Evolutionary conservation across 1,140 invertebrate genomes (phyloP).

Genomic region (Drosophila melanica): DNA sequence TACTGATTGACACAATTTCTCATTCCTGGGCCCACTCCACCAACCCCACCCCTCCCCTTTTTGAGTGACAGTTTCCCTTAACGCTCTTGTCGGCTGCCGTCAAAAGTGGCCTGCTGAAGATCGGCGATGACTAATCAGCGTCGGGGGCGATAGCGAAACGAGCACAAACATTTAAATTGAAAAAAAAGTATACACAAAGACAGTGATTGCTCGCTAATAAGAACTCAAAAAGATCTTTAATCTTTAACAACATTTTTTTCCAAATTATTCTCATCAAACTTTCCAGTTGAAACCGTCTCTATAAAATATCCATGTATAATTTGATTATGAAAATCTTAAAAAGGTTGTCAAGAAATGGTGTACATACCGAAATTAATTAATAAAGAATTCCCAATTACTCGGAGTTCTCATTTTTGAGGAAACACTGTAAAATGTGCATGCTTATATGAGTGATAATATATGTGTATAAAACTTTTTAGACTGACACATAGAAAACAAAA

Average conservation of each 20-base stretch:
- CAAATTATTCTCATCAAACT: too few species aligned
- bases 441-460: background rate
- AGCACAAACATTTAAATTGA: background rate
- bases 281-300: too few species aligned
- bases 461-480: too few species aligned
- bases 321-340: too few species aligned
- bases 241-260: too few species aligned
- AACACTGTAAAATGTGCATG: background rate
- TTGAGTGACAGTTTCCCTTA: constrained; percentile 61
- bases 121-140: constrained; percentile 46
- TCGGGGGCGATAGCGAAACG: constrained; percentile 11
- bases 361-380: too few species aligned
- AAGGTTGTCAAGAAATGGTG: too few species aligned
- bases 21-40: background rate
- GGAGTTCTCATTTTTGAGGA: background rate
- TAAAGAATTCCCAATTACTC: background rate
- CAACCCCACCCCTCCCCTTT: background rate
- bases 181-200: constrained; percentile 9
- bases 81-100: constrained; percentile 36
- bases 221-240: background rate
- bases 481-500: too few species aligned
- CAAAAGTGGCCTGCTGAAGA: constrained; percentile 49
- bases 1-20: constrained; percentile 38
- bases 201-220: background rate
- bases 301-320: too few species aligned